Percentiles rank a stretch among this genome's conserved stretches.
These are phyloP conservation scores for Oryzias celebensis DNA, from an alignment of 2,113 vertebrate species.

Conservation along the genomic window DNA sequence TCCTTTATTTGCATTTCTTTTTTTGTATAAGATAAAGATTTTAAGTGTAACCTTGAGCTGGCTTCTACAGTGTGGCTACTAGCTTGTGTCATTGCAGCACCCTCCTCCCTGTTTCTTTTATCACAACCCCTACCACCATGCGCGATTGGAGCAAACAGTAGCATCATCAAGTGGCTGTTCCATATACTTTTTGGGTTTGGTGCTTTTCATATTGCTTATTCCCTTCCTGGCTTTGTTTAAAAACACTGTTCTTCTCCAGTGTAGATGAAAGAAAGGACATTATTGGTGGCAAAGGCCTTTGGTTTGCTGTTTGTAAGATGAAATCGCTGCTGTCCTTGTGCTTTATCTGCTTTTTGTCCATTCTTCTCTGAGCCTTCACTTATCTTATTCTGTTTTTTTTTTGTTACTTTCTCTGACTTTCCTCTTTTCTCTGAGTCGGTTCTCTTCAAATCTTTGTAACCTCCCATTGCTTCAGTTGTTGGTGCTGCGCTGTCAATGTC, in stretches of 20 bases:
- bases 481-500: conserved; percentile 53
- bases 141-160: conserved; percentile 55
- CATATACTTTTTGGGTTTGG: conserved; percentile 65
- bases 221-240: conserved; percentile 49
- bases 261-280: conserved; percentile 71
- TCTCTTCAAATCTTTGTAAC: conserved; percentile 50
- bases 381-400: conserved; percentile 19
- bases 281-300: conserved; percentile 52
- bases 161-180: conserved; percentile 72
- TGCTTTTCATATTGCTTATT: conserved; percentile 68
- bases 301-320: conserved; percentile 63
- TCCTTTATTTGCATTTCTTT: conserved; percentile 42
- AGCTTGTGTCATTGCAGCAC: conserved; percentile 61
- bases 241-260: conserved; percentile 40
- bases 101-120: conserved; percentile 42
- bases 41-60: conserved; percentile 40
- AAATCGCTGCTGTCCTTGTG: conserved; percentile 50
- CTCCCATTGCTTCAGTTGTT: conserved; percentile 45
- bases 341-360: conserved; percentile 30
- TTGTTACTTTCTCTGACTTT: conserved; percentile 8
- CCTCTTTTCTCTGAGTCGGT: conserved; percentile 48
- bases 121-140: conserved; percentile 43
- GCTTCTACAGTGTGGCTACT: conserved; percentile 59
- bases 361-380: conserved; percentile 23
- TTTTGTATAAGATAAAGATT: conserved; percentile 1